These are phyloP conservation scores for human (Homo sapiens) DNA, from an alignment of 2,113 vertebrate genomes.

Conservation along the genomic window DNA sequence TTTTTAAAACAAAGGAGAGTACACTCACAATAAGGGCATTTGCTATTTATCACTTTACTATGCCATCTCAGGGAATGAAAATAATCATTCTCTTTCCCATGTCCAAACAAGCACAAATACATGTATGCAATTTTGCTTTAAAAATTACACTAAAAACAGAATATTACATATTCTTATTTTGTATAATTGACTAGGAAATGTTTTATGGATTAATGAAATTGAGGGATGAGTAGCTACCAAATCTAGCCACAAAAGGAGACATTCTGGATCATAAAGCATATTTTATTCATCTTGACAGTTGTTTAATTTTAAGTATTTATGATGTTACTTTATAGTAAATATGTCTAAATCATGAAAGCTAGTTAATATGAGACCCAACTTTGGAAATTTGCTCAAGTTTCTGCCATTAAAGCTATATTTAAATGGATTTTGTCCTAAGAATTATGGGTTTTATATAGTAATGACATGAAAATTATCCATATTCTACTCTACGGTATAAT, in stretches of 20 bases:
- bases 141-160: conserved; percentile 3
- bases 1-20: neutral
- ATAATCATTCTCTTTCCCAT: neutral
- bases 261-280: conserved; percentile 30
- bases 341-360: conserved; percentile 52
- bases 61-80: neutral
- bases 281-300: conserved; percentile 41
- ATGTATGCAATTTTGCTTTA: neutral
- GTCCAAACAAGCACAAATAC: neutral
- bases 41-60: neutral
- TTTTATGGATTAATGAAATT: conserved; percentile 62
- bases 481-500: neutral
- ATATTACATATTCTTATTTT: conserved; percentile 23
- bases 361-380: conserved; percentile 28
- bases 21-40: neutral
- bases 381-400: conserved; percentile 54
- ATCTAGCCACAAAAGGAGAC: conserved; percentile 44
- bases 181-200: conserved; percentile 36
- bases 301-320: conserved; percentile 72
- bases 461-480: conserved; percentile 37
- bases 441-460: conserved; percentile 38
- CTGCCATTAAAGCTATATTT: neutral
- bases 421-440: conserved; percentile 27
- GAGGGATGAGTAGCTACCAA: conserved; percentile 54
- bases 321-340: conserved; percentile 55